Base-by-base conservation (phyloP, 2,113 vertebrate species). In the Rissa tridactyla region DNA sequence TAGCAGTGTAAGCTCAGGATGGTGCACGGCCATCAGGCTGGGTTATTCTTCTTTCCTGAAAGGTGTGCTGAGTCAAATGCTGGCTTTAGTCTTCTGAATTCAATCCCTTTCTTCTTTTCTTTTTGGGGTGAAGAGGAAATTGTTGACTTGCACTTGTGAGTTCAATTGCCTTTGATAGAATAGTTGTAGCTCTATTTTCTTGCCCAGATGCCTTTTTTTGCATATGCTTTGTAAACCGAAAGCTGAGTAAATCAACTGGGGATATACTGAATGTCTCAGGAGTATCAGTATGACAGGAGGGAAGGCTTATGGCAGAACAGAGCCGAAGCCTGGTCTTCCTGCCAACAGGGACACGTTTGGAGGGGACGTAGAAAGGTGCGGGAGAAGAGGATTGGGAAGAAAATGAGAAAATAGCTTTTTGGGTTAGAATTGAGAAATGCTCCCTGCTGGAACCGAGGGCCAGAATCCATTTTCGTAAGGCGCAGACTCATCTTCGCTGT, bases 311-410 rank as follows among this genome's bases (percentile, higher is more conserved):
- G 54, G 62, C 40, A 61, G 52, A 54, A 6, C 3, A 32, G 46
- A 87, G 55, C 44, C 4, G 1, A 57, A 87, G 36, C 40, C 32
- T 69, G 54, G 15, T 34, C 27, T 71, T 76, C 40, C 16, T 57
- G 34, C 66, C 3, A 9, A n/a, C 10, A 57, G 4, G 52, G 26
- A 17, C 5, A 1, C 6, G 0, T 54, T 71, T 47, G 26, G 42
- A 83, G 81, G 22, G 42, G 16, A 4, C 5, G 2, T 7, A 34
- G 46, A 44, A 82, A 68, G 26, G 15, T 44, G 34, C 4, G 1
- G 7, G 12, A 23, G 11, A 5, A 52, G 14, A 26, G 11, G 26
- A 61, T 44, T 22, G 4, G 10, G 42, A 46, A 4, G 12, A 15
- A 55, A 60, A 32, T 9, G 13, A 62, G 46, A 34, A 57, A 76